Evolutionary conservation across 1,140 invertebrate species (phyloP).

Genomic region (Pectinophora gossypiella): DNA sequence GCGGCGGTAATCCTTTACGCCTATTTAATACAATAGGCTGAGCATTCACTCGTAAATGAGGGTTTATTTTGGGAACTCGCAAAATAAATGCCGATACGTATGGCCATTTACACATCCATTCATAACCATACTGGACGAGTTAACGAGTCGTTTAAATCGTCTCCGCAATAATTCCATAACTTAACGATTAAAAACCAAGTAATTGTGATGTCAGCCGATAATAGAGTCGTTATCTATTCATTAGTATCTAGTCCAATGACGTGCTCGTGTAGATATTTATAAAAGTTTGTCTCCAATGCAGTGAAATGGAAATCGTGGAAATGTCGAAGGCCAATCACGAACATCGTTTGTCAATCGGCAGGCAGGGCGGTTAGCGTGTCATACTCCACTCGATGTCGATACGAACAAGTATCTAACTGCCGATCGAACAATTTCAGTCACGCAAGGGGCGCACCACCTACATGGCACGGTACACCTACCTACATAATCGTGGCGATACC

Average conservation of each 20-base stretch:
- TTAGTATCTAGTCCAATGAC: too few relatives aligned
- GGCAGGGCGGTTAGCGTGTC: slow-evolving; percentile 45
- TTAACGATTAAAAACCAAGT: too few relatives aligned
- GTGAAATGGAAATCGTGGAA: not conserved
- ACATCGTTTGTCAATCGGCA: slow-evolving; percentile 44
- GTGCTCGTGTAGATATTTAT: too few relatives aligned
- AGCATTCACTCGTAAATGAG: not conserved
- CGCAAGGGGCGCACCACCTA: slow-evolving; percentile 21
- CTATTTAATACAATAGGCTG: slow-evolving; percentile 6
- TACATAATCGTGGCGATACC: not conserved
- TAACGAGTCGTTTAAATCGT: not conserved
- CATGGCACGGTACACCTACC: not conserved
- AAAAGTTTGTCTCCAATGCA: not conserved
- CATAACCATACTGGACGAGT: not conserved
- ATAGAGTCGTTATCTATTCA: too few relatives aligned
- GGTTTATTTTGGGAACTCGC: not conserved
- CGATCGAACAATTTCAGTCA: slow-evolving; percentile 37
- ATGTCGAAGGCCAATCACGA: slow-evolving; percentile 35
- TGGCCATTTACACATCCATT: not conserved
- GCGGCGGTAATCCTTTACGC: slow-evolving; percentile 12
- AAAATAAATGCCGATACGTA: not conserved
- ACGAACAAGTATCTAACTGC: slow-evolving; percentile 27
- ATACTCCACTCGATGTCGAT: slow-evolving; percentile 44
- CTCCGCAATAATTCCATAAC: too few relatives aligned
- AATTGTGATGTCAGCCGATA: too few relatives aligned